Base-by-base conservation (phyloP, 2,113 vertebrate genomes). In the Madoqua kirkii region DNA sequence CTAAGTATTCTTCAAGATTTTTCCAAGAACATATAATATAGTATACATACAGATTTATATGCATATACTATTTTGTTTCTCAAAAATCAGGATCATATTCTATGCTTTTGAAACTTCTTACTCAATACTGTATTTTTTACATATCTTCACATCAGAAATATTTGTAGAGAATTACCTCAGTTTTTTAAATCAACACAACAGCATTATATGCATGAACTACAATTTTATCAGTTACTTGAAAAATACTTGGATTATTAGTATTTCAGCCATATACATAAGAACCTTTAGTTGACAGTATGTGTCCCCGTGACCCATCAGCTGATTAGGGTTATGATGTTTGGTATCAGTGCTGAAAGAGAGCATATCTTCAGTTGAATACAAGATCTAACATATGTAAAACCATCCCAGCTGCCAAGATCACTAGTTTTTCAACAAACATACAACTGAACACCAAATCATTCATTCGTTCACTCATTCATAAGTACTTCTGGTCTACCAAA, bases 151-250 rank as follows among this genome's bases (percentile, higher is more conserved):
- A 82, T 40, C 25, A 23, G 10, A 71, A n/a, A 71, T 71, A 71
- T 76, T 54, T 33, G 17, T 81, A 45, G 13, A 90, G 29, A 89
- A 82, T 10, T 83, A 25, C 3, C 33, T 87, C 85, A 74, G 60
- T 89, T 33, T 93, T 94, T 87, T 97, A 25, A 85, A 67, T 74
- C 90, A 90, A 94, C n/a, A 90, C n/a, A 57, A 96, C 23, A 86
- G 23, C 55, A 55, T 89, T 92, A 40, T 67, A 36, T 12, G 17
- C 25, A 76, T 78, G 55, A 91, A 27, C 54, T 71, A 76, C 92
- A 31, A 89, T 79, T 59, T 91, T 52, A 62, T 40, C n/a, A 11
- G 45, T 54, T 59, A 23, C n/a, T 52, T 93, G 54, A 93, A 84
- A n/a, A 88, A 45, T 43, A 76, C 60, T 96, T 76, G 54, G 43